Evolutionary conservation across 1,140 invertebrate genomes (phyloP).

Genomic region (Drosophila busckii): DNA sequence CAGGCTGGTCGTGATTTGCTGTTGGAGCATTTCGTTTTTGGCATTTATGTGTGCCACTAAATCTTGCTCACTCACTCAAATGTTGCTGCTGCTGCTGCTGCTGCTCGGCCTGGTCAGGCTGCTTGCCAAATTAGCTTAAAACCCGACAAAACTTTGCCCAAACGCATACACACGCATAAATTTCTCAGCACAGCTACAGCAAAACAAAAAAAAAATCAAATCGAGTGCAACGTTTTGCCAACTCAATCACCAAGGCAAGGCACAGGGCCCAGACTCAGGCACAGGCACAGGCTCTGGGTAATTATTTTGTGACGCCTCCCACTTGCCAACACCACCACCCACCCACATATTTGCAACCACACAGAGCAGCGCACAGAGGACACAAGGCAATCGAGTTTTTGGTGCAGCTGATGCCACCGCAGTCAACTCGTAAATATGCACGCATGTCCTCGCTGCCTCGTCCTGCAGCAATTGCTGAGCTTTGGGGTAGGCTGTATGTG

Average conservation of each 20-base stretch:
- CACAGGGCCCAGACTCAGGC: slow-evolving; percentile 13
- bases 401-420: slow-evolving; percentile 71
- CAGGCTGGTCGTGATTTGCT: slow-evolving; percentile 63
- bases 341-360: background rate
- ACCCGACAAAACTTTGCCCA: slow-evolving; percentile 56
- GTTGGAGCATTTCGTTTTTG: slow-evolving; percentile 66
- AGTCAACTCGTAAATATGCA: slow-evolving; percentile 74
- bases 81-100: slow-evolving; percentile 22
- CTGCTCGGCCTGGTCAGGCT: slow-evolving; percentile 29
- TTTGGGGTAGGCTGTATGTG: slow-evolving; percentile 23
- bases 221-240: slow-evolving; percentile 70
- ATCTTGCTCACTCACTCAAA: slow-evolving; percentile 71
- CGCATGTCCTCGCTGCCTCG: slow-evolving; percentile 64
- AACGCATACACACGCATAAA: slow-evolving; percentile 61
- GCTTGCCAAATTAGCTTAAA: slow-evolving; percentile 68
- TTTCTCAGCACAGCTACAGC: slow-evolving; percentile 8
- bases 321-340: slow-evolving; percentile 17
- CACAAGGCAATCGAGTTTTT: slow-evolving; percentile 66
- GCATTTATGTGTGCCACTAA: slow-evolving; percentile 70
- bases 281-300: slow-evolving; percentile 54
- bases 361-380: background rate
- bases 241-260: slow-evolving; percentile 61
- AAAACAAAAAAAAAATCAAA: slow-evolving; percentile 56
- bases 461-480: slow-evolving; percentile 35
- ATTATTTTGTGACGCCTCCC: slow-evolving; percentile 75